A percentile compares a stretch with the other conserved stretches of the same genome.
Conservation (phyloP, 1,140 invertebrate species). For the Andricus grossulariae region DNA sequence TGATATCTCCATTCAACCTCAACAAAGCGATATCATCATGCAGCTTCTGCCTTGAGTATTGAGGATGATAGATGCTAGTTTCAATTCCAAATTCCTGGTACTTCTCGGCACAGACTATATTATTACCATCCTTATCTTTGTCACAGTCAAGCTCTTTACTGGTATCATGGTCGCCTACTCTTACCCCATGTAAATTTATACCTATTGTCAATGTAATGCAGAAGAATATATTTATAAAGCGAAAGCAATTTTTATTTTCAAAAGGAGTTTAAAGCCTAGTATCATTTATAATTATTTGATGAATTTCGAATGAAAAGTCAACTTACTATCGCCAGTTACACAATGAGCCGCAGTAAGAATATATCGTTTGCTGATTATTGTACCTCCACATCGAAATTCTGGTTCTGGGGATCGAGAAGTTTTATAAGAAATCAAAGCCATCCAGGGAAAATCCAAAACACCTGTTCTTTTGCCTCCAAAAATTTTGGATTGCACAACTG, state of each 20-base stretch:
- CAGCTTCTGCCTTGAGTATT: slow-evolving; percentile 71
- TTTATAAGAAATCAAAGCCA: slow-evolving; percentile 79
- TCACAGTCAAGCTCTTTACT: slow-evolving; percentile 78
- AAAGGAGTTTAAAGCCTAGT: not conserved
- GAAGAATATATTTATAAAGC: too few relatives aligned
- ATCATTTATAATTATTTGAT: not conserved
- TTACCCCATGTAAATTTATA: slow-evolving; percentile 64
- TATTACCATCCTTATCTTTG: slow-evolving; percentile 59
- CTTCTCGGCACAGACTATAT: slow-evolving; percentile 75
- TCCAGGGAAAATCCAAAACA: slow-evolving; percentile 82
- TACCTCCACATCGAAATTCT: slow-evolving; percentile 80
- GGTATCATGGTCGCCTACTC: slow-evolving; percentile 80
- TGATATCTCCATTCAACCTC: slow-evolving; percentile 73
- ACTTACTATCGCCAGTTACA: slow-evolving; percentile 68
- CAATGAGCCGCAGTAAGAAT: slow-evolving; percentile 85
- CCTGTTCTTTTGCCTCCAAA: slow-evolving; percentile 77
- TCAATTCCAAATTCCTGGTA: slow-evolving; percentile 79
- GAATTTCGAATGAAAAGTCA: not conserved
- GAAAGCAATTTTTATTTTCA: too few relatives aligned
- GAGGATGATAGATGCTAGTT: slow-evolving; percentile 75
- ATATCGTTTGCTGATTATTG: slow-evolving; percentile 80
- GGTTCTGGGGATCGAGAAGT: slow-evolving; percentile 60
- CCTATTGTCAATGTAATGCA: too few relatives aligned
- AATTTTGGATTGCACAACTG: slow-evolving; percentile 70
- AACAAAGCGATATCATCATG: slow-evolving; percentile 81